phyloP scores from a whole-genome alignment of 1,140 invertebrate genomes.

The Chionoecetes opilio region DNA sequence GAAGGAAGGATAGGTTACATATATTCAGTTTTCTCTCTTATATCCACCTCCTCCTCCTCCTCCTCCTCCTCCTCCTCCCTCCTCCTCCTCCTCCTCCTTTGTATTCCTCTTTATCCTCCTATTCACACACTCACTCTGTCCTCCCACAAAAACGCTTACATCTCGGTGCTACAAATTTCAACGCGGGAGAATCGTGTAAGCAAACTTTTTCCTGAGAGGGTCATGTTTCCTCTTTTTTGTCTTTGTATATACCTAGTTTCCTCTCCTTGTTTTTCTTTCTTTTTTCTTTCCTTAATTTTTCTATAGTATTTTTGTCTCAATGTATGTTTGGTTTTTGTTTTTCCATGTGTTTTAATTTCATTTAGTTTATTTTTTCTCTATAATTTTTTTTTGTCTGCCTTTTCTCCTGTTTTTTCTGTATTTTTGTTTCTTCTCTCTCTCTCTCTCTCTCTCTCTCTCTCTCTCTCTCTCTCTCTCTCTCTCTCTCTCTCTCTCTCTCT shows the following conservation, averaged over 20 bases:
- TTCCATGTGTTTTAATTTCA: neutral
- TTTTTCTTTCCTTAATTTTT: neutral
- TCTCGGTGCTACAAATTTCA: neutral
- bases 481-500: slow-evolving; percentile 16
- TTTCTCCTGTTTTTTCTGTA: neutral
- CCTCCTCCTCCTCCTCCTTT: too few relatives aligned
- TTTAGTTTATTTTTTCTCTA: neutral
- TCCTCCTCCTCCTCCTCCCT: slow-evolving; percentile 12
- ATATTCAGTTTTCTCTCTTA: neutral
- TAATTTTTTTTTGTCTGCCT: neutral
- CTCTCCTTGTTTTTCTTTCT: neutral
- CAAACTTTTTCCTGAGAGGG: too few relatives aligned
- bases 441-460: neutral
- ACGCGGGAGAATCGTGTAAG: neutral
- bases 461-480: neutral
- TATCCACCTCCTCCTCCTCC: neutral
- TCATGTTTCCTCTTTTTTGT: too few relatives aligned
- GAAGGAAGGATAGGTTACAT: neutral
- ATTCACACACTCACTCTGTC: too few relatives aligned
- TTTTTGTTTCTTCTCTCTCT: slow-evolving; percentile 1
- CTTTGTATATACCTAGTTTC: neutral
- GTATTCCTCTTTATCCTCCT: too few relatives aligned
- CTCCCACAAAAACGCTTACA: too few relatives aligned
- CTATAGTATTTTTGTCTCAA: too few relatives aligned
- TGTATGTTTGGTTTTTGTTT: neutral